Evolutionary conservation across 2,888 invertebrate genomes (phyloP).

Genomic region (Embidobia sp.): DNA sequence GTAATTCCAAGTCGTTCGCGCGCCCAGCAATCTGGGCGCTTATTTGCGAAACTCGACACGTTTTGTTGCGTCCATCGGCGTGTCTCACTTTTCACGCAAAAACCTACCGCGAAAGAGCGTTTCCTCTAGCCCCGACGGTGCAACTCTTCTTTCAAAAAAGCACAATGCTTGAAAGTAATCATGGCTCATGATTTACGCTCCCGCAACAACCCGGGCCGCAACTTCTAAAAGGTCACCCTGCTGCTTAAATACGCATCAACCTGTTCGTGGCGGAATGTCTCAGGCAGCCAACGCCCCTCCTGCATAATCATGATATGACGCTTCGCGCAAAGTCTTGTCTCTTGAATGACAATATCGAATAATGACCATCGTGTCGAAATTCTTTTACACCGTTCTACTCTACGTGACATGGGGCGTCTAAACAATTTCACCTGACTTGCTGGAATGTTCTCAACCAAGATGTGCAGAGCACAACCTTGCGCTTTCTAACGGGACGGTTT

Average conservation of each 20-base stretch:
- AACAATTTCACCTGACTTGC: conserved; percentile 11
- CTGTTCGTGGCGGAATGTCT: conserved; percentile 58
- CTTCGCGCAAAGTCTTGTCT: conserved; percentile 41
- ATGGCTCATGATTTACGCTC: too few species aligned
- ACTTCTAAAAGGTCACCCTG: too few species aligned
- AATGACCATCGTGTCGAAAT: conserved; percentile 33
- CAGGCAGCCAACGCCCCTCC: conserved; percentile 42
- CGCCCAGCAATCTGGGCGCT: conserved; percentile 15
- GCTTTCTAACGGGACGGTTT: too few species aligned
- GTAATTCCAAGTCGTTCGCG: conserved; percentile 6
- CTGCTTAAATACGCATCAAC: too few species aligned
- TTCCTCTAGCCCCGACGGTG: too few species aligned
- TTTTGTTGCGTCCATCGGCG: conserved; percentile 23
- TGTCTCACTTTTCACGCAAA: conserved; percentile 23
- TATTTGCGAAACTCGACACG: conserved; percentile 34
- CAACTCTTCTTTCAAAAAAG: too few species aligned
- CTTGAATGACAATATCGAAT: conserved; percentile 49
- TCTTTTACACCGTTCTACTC: not conserved
- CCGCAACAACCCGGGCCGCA: too few species aligned
- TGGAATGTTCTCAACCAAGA: not conserved
- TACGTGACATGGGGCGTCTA: conserved; percentile 27
- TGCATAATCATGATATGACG: conserved; percentile 54
- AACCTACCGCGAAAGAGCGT: too few species aligned
- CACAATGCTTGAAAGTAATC: too few species aligned
- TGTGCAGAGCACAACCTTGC: too few species aligned